Conservation (phyloP, 2,797 vertebrate species). For the Alca torda region DNA sequence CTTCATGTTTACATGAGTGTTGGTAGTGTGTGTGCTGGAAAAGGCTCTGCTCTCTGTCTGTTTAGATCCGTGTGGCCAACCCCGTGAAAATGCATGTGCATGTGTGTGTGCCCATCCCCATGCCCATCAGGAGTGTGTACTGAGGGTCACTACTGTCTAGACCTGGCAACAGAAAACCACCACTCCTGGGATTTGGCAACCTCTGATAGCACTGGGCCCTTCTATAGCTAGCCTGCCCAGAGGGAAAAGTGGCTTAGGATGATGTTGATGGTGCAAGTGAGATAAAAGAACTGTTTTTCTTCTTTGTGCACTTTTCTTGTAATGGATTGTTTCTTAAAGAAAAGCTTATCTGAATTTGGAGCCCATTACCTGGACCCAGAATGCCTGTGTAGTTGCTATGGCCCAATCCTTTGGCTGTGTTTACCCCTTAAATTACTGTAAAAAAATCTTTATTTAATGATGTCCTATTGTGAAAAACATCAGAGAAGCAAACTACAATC, state of each 20-base stretch:
- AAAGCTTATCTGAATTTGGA: background rate
- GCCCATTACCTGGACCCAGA: background rate
- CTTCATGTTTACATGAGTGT: background rate
- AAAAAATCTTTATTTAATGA: background rate
- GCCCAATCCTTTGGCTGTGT: background rate
- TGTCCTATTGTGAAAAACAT: background rate
- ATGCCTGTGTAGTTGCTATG: background rate
- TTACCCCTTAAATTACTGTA: background rate
- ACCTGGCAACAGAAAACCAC: background rate
- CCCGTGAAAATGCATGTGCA: fast-evolving
- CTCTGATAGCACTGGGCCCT: background rate
- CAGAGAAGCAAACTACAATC: background rate
- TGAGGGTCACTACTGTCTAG: background rate
- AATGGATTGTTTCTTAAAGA: background rate
- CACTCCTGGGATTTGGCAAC: background rate
- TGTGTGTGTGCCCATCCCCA: fast-evolving
- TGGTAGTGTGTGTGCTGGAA: background rate
- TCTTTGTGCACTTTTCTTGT: background rate
- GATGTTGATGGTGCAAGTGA: background rate
- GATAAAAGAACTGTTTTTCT: background rate
- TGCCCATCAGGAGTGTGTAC: background rate
- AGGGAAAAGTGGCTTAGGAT: background rate
- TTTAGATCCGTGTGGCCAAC: background rate
- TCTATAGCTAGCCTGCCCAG: background rate
- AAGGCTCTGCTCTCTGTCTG: background rate